Conservation (phyloP, 1,140 invertebrate genomes). For the Bombus cullumanus region DNA sequence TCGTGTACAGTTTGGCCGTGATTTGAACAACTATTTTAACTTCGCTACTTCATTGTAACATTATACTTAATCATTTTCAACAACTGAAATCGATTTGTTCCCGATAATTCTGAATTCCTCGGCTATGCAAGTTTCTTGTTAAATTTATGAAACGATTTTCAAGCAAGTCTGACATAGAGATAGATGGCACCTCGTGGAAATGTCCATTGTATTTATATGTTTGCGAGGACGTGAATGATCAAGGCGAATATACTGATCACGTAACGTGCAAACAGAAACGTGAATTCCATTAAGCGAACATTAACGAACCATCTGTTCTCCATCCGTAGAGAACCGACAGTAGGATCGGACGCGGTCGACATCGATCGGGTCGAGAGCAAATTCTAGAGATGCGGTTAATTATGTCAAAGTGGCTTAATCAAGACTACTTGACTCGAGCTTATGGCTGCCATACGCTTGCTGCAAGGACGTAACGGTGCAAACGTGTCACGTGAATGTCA, state of each 20-base stretch:
- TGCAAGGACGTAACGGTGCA: slow-evolving; percentile 31
- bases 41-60: too few relatives aligned
- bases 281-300: slow-evolving; percentile 32
- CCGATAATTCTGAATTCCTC: not conserved
- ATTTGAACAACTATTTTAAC: too few relatives aligned
- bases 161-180: not conserved
- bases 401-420: slow-evolving; percentile 66
- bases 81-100: too few relatives aligned
- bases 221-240: slow-evolving; percentile 1
- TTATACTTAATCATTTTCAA: too few relatives aligned
- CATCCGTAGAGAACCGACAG: slow-evolving; percentile 14
- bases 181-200: not conserved
- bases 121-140: not conserved
- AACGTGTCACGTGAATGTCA: slow-evolving; percentile 57
- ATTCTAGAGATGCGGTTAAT: slow-evolving; percentile 68
- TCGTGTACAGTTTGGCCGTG: too few relatives aligned
- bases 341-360: slow-evolving; percentile 21
- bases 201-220: not conserved
- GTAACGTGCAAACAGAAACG: slow-evolving; percentile 38
- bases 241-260: slow-evolving; percentile 21
- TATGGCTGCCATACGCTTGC: slow-evolving; percentile 57
- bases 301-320: slow-evolving; percentile 38
- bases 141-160: not conserved
- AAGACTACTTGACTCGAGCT: slow-evolving; percentile 65
- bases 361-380: slow-evolving; percentile 49